Evolutionary conservation across 2,113 vertebrate genomes (phyloP).

Genomic region (Semicossyphus pulcher): DNA sequence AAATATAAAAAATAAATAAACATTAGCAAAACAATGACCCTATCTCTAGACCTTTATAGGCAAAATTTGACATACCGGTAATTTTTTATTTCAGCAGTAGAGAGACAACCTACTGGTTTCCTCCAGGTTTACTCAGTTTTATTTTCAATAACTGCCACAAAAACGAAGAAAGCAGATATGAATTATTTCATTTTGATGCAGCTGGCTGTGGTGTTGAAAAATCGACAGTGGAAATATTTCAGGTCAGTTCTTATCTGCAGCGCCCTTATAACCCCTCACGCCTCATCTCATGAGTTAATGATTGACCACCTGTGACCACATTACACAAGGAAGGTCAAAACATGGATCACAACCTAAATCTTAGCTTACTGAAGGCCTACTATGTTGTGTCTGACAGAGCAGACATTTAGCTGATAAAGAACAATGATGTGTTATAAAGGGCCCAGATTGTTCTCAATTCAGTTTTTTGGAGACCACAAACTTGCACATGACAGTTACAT

Average conservation of each 20-base stretch:
- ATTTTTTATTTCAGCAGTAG: too few species aligned
- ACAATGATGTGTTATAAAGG: too few species aligned
- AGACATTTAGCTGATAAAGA: not conserved
- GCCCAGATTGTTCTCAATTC: too few species aligned
- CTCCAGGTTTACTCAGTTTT: not conserved
- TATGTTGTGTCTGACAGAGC: not conserved
- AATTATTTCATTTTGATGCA: not conserved
- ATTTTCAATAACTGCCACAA: not conserved
- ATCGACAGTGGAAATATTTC: slow-evolving; percentile 1
- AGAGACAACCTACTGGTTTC: too few species aligned
- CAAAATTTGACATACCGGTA: too few species aligned
- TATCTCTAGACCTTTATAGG: not conserved
- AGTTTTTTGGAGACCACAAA: not conserved
- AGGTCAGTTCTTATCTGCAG: slow-evolving; percentile 41
- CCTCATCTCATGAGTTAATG: slow-evolving; percentile 49
- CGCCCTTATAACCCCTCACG: slow-evolving; percentile 4
- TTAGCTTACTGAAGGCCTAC: not conserved
- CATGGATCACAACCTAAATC: not conserved
- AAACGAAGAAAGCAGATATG: too few species aligned
- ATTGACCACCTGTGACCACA: slow-evolving; percentile 39
- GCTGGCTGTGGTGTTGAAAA: not conserved
- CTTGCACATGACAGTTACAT: not conserved
- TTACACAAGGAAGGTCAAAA: slow-evolving; percentile 11
- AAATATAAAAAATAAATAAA: not conserved
- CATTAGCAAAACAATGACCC: too few species aligned